These are phyloP conservation scores for Nothura maculosa DNA, from an alignment of 2,797 vertebrate species.

Conservation along the genomic window DNA sequence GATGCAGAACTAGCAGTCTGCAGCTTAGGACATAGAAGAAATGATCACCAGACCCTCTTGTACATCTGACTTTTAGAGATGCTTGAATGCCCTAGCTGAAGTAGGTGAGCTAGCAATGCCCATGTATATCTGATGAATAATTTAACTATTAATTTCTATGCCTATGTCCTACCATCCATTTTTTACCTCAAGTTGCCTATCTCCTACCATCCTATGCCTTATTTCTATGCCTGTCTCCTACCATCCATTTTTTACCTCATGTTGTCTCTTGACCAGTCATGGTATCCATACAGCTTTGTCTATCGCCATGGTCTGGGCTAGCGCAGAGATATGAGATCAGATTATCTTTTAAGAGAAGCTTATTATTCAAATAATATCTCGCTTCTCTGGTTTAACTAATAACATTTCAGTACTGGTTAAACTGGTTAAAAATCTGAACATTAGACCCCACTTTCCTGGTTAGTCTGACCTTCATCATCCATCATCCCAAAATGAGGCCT, in stretches of 20 bases:
- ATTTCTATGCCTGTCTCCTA: no score
- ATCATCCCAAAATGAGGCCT: neutral
- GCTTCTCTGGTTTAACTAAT: neutral
- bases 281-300: neutral
- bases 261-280: neutral
- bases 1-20: neutral
- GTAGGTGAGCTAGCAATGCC: neutral
- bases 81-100: neutral
- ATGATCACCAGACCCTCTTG: neutral
- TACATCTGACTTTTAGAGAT: neutral
- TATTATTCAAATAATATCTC: neutral
- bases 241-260: no score
- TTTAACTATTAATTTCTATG: neutral
- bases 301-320: neutral
- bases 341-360: fast-evolving
- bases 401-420: neutral
- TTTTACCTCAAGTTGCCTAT: neutral
- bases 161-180: neutral
- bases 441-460: neutral
- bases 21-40: neutral
- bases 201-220: no score
- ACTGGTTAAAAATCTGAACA: no score
- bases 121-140: neutral
- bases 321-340: neutral
- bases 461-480: neutral